A percentile compares a stretch with the other conserved stretches of the same genome.
phyloP scores from a whole-genome alignment of 2,888 invertebrate species.

The Hirtodrosophila cameraria region DNA sequence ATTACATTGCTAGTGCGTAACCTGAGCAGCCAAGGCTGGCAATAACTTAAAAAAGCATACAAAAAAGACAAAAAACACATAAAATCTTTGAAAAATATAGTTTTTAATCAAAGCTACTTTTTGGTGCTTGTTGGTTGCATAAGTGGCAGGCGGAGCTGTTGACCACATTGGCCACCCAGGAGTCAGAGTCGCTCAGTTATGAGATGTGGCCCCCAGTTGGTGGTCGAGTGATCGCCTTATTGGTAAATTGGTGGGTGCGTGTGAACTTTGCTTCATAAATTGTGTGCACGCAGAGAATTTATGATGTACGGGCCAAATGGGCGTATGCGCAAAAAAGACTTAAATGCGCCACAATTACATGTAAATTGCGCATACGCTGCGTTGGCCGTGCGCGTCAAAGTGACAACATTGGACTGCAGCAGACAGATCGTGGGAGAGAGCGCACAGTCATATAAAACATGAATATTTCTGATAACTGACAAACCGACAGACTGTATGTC shows the following conservation, averaged over 20 bases:
- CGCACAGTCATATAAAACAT: slow-evolving; percentile 24
- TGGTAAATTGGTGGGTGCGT: slow-evolving; percentile 59
- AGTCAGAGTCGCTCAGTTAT: slow-evolving; percentile 23
- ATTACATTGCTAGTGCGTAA: slow-evolving; percentile 76
- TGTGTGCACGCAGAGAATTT: slow-evolving; percentile 52
- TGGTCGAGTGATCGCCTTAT: slow-evolving; percentile 56
- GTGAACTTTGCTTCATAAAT: slow-evolving; percentile 74
- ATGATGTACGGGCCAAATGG: slow-evolving; percentile 56
- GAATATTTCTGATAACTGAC: slow-evolving; percentile 34
- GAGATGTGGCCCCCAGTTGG: slow-evolving; percentile 54
- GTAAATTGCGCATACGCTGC: slow-evolving; percentile 56
- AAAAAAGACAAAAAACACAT: background rate
- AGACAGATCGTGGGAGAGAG: slow-evolving; percentile 79
- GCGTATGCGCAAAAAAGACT: slow-evolving; percentile 54
- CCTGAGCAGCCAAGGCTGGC: slow-evolving; percentile 66
- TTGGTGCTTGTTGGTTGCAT: slow-evolving; percentile 50
- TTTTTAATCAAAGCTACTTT: slow-evolving; percentile 61
- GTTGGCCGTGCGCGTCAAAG: slow-evolving; percentile 42
- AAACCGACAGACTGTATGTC: slow-evolving; percentile 10
- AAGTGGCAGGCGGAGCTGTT: slow-evolving; percentile 39
- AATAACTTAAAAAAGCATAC: slow-evolving; percentile 12
- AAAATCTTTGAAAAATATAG: slow-evolving; percentile 45
- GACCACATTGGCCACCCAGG: slow-evolving; percentile 60
- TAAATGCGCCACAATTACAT: slow-evolving; percentile 48
- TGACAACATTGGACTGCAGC: slow-evolving; percentile 49